These are phyloP conservation scores for Arizona elegans DNA, from an alignment of 2,113 vertebrate species.

Conservation along the genomic window DNA sequence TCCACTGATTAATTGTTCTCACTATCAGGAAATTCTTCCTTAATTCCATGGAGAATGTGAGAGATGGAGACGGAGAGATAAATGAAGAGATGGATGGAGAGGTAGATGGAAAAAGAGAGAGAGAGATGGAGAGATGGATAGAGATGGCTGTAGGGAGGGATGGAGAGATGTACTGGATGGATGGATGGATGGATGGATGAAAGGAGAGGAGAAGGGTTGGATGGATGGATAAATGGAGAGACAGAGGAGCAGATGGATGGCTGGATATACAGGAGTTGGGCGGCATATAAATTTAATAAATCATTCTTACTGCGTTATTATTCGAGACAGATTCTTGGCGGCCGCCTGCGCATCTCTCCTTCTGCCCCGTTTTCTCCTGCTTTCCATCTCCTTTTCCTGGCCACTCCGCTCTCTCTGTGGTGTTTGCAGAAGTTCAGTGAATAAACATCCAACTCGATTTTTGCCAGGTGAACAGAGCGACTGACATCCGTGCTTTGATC, in stretches of 20 bases:
- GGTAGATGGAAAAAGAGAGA: too few species aligned
- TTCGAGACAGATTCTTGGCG: background rate
- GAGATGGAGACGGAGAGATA: background rate
- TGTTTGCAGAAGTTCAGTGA: background rate
- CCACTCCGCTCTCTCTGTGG: background rate
- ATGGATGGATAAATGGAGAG: background rate
- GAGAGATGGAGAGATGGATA: too few species aligned
- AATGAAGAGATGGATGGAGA: too few species aligned
- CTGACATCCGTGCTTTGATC: background rate
- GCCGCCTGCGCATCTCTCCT: background rate
- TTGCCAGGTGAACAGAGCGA: background rate
- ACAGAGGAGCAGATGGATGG: background rate
- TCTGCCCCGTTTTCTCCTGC: background rate
- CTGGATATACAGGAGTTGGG: background rate
- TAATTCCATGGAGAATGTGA: background rate
- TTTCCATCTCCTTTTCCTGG: background rate
- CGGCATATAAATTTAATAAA: background rate
- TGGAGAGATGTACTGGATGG: background rate
- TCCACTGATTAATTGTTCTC: too few species aligned
- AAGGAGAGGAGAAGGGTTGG: too few species aligned
- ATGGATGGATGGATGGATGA: too few species aligned
- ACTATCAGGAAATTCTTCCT: too few species aligned
- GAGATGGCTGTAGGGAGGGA: too few species aligned
- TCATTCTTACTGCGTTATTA: background rate
- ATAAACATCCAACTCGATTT: background rate